Conservation (phyloP, 1,140 invertebrate genomes). For the Episyrphus balteatus region DNA sequence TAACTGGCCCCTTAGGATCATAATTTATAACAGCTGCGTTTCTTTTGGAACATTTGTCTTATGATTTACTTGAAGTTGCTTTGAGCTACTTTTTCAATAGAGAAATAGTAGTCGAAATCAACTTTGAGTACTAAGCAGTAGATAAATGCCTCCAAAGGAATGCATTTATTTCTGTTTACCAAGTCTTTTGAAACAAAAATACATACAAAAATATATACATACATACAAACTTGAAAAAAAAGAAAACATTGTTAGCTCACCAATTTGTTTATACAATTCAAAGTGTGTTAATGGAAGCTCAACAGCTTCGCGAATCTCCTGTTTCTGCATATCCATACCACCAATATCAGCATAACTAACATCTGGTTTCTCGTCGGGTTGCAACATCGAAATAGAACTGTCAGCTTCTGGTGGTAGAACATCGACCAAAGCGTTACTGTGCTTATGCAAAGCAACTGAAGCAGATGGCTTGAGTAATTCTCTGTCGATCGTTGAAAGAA, state of each 20-base stretch:
- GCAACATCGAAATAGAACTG: conserved; percentile 85
- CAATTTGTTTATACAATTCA: conserved; percentile 97
- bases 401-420: conserved; percentile 97
- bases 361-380: conserved; percentile 97
- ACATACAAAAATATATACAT: conserved; percentile 69
- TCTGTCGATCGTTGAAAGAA: conserved; percentile 89
- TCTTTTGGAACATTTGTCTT: too few relatives aligned
- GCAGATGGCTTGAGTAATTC: conserved; percentile 91
- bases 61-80: too few relatives aligned
- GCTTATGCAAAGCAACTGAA: conserved; percentile 93
- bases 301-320: conserved; percentile 97
- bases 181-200: too few relatives aligned
- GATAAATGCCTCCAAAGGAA: too few relatives aligned
- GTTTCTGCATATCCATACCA: conserved; percentile 99
- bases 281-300: conserved; percentile 97
- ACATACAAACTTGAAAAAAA: not conserved
- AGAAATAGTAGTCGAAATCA: too few relatives aligned
- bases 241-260: conserved; percentile 3
- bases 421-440: conserved; percentile 95
- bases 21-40: too few relatives aligned
- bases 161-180: too few relatives aligned
- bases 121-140: too few relatives aligned
- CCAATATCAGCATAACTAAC: conserved; percentile 96
- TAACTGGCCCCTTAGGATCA: too few relatives aligned
- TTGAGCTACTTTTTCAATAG: too few relatives aligned